Conservation (phyloP, 1,140 invertebrate genomes). For the Portunus trituberculatus region DNA sequence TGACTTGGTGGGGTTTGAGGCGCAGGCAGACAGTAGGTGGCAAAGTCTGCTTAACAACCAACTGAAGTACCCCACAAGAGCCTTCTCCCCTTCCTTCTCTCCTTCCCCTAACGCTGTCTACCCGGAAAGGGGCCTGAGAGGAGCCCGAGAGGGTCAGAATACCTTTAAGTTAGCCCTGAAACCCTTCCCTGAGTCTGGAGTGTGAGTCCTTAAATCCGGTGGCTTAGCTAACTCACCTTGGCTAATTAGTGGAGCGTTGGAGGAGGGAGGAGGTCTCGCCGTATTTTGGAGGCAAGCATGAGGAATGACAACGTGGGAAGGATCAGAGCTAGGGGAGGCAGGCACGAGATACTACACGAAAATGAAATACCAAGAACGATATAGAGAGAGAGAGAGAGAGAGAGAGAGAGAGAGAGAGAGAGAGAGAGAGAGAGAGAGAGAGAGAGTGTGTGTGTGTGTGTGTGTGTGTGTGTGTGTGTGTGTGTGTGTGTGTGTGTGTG, state of each 20-base stretch:
- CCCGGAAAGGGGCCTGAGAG: neutral
- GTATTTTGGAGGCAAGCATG: constrained; percentile 21
- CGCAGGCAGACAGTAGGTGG: too few species aligned
- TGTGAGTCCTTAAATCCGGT: neutral
- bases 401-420: neutral
- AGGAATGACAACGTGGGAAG: neutral
- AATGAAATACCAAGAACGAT: neutral
- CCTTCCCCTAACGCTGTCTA: neutral
- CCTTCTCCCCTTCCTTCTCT: neutral
- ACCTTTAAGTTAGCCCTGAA: neutral
- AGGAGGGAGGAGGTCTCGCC: neutral
- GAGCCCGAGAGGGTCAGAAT: neutral
- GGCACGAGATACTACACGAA: neutral
- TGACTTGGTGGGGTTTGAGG: too few species aligned
- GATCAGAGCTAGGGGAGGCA: neutral
- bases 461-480: too few species aligned
- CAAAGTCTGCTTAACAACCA: too few species aligned
- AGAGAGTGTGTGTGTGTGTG: neutral
- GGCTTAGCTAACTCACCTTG: constrained; percentile 21
- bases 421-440: neutral
- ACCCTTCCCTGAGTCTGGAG: neutral
- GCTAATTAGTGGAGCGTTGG: neutral
- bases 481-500: too few species aligned
- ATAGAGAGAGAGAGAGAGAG: neutral
- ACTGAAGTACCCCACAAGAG: neutral